A percentile compares a stretch with the other conserved stretches of the same genome.
Conservation (phyloP, 2,888 invertebrate genomes). For the Digitonthophagus gazella region DNA sequence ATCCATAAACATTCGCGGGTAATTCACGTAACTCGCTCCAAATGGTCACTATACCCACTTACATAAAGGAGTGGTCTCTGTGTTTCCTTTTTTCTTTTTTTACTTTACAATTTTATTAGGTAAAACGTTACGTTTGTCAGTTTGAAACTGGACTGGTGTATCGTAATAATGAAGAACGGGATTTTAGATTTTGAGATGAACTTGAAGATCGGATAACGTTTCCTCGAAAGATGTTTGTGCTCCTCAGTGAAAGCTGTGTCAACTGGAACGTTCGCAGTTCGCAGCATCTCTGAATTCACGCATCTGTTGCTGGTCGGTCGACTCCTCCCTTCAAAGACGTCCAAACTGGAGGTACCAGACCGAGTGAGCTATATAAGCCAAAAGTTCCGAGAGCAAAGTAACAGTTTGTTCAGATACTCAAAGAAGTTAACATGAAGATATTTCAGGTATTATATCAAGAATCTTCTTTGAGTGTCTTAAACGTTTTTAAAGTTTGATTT, state of each 20-base stretch:
- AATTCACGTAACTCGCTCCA: conserved; percentile 9
- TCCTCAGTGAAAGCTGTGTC: conserved; percentile 29
- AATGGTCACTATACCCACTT: conserved; percentile 15
- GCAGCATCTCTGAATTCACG: conserved; percentile 2
- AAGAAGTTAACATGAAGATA: conserved; percentile 30
- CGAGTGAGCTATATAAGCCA: conserved; percentile 7
- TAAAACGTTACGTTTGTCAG: background rate
- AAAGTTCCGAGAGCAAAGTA: background rate
- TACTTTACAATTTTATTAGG: no score
- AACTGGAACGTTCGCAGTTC: background rate
- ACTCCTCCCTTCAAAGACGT: conserved; percentile 7
- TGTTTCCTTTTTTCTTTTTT: background rate
- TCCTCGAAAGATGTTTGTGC: background rate
- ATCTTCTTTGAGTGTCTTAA: no score
- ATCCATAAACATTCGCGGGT: conserved; percentile 6
- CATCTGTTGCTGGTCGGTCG: background rate
- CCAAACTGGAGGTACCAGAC: background rate
- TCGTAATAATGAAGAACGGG: background rate
- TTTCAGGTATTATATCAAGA: conserved; percentile 30
- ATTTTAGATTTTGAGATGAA: background rate
- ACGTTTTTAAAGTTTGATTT: conserved; percentile 6
- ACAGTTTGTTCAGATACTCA: conserved; percentile 17
- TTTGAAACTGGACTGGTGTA: no score
- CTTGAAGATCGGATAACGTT: background rate
- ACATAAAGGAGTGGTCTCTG: conserved; percentile 5